Evolutionary conservation across 2,888 invertebrate species (phyloP), one percentile per base, ranked within the genome.

Genomic region (Meliscaeva auricollis): DNA sequence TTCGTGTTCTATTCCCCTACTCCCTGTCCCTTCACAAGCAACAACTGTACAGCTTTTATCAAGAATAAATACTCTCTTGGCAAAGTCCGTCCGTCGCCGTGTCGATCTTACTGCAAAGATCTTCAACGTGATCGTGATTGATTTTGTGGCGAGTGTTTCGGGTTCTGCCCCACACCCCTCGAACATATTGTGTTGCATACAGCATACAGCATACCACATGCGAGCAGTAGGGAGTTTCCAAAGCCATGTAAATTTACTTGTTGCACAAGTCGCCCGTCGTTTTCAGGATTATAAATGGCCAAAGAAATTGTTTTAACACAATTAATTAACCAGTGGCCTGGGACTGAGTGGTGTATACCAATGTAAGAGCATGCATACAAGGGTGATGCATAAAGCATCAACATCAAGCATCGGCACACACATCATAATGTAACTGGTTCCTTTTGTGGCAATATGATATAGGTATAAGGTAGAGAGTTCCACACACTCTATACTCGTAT

Each of bases 241-340:
- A 72, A 69, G 66, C 68, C 72, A 81, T 85, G 85, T 85, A 80
- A 84, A 80, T 76, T 60, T 72, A 72, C 85, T 77, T 85, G 85
- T 85, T 77, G 81, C 76, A 77, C 85, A 76, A 85, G 85, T 73
- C 76, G 30, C 26, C 66, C 44, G 50, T 58, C 68, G 62, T 69
- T 72, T 68, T 60, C 46, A 68, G 70, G 70, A 84, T 80, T 77
- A 81, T 77, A 85, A 81, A 85, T 77, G 81, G 60, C 68, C 48
- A 44, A 50, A 76, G 76, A 85, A 85, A 85, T 81, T 77, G 81
- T 85, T 85, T 81, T 85, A 85, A 70, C 85, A 81, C 85, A 85
- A 85, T 85, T 81, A 85, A 85, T 85, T 85, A 85, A 81, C 85
- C 83, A 48, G 76, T 76, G 81, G 85, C 85, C 58, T 70, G 62